phyloP scores from a whole-genome alignment of 1,140 invertebrate species.

The Nasonia longicornis region DNA sequence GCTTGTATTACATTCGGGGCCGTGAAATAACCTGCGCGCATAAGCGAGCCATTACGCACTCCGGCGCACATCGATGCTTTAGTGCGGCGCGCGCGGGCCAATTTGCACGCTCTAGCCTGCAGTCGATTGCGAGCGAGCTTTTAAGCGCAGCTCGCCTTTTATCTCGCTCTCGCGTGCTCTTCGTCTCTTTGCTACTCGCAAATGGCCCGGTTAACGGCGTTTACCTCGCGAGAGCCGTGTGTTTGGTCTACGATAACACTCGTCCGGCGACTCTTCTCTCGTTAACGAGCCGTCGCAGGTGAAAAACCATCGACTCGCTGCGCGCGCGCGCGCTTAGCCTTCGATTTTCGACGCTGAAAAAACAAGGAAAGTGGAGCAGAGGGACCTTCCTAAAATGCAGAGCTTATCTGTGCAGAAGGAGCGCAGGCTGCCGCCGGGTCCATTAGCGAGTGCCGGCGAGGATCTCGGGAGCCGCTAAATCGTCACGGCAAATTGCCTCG shows the following conservation, averaged over 20 bases:
- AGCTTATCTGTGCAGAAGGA: slow-evolving; percentile 10
- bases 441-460: slow-evolving; percentile 55
- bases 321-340: not conserved
- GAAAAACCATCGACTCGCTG: not conserved
- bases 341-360: not conserved
- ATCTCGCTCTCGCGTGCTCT: no score
- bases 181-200: no score
- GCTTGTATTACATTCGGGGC: slow-evolving; percentile 25
- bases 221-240: not conserved
- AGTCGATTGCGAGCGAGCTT: no score
- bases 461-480: slow-evolving; percentile 54
- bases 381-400: not conserved
- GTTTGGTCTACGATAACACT: not conserved
- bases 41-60: not conserved
- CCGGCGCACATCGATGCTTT: not conserved
- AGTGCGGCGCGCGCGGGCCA: no score
- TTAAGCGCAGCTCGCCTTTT: no score
- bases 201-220: not conserved
- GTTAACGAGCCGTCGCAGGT: not conserved
- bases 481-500: slow-evolving; percentile 56
- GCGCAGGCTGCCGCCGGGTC: slow-evolving; percentile 38
- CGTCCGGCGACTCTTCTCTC: no score
- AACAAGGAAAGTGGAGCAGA: not conserved
- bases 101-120: no score
- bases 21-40: not conserved